Evolutionary conservation across 2,113 vertebrate species (phyloP), one percentile per base, ranked within the genome.

Genomic region (Rhineura floridana): DNA sequence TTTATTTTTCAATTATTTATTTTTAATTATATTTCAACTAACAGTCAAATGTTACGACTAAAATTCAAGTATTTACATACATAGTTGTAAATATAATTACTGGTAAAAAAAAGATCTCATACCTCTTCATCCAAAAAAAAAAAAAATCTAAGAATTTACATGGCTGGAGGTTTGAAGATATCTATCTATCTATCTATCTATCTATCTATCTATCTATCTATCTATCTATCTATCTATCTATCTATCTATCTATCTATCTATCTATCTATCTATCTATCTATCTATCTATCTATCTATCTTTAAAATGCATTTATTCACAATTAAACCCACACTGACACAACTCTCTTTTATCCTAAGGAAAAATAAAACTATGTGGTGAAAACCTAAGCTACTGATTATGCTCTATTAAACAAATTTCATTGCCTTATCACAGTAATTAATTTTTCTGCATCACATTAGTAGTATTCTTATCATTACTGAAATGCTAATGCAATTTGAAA

Each of bases 381-480:
- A 86, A 42, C 87, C 85, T 92, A 90, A 91, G 84, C 81, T 83
- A 78, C 69, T 50, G 81, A 92, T 89, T 84, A 87, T 59, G 62
- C 12, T 86, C 65, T 87, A 88, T 91, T 90, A 91, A 94, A 81
- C 6, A 93, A 87, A 3, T 75, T 79, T 92, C 92, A 73, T 75
- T 91, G 86, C 42, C 67, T 93, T 93, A 94, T 92, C 91, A 77
- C 9, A 93, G 80, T 73, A 93, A 93, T 92, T 95, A 91, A 87
- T 91, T 94, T 93, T 93, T 92, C n/a, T 76, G 19, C 72, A 93
- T 89, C 89, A 84, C 55, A 82, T 90, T 95, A 93, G 93, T 90
- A 90, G 89, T 87, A 91, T 89, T 91, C 84, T 89, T 92, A 94
- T 90, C 88, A 91, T 86, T 65, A 42, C 44, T 59, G 79, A 91